Base-by-base conservation (phyloP, 2,888 invertebrate species). In the Piscicola geometra region DNA sequence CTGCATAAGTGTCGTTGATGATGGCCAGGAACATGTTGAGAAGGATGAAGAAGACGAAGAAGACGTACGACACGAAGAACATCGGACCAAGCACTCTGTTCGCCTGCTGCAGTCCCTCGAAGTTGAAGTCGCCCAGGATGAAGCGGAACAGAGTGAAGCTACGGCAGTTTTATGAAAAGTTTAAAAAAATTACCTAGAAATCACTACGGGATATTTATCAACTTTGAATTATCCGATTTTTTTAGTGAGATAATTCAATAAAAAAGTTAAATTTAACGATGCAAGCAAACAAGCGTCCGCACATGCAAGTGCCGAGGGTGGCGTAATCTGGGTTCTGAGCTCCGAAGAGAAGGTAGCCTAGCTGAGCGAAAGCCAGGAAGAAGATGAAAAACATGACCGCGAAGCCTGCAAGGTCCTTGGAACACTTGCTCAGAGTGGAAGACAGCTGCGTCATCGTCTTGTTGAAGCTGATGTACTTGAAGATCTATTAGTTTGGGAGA, bases 21-120 rank as follows among this genome's bases (percentile, higher is more conserved):
- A 92, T 92, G 78, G 91, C 92, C 84, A 92, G 83, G 86, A 92
- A 92, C 91, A 92, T 91, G 84, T 91, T 91, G 88, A 92, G 85
- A 70, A 92, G 85, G 52, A 92, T 90, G 82, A 92, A 91, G 87
- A 91, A 91, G 9, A 92, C 91, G 81, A 92, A 88, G 85, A 92
- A 90, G 78, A 92, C 90, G 81, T 90, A 92, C 32, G 89, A 88
- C 64, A 92, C 84, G 84, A 92, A 92, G 85, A 89, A 92, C 76
- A 90, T 86, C 0, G 92, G 91, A 0, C 91, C 91, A 69, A 92
- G 85, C 35, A 90, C 83, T 73, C 90, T 86, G 84, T 91, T 90
- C 0, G 90, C 90, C 60, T 87, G 85, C 83, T 91, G 89, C 73
- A 92, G 88, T 76, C 88, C 88, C 71, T 87, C 86, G 83, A 91